Evolutionary conservation across 2,888 invertebrate species (phyloP), one percentile per base, ranked within the genome.

Genomic region (Lochmaea capreae): DNA sequence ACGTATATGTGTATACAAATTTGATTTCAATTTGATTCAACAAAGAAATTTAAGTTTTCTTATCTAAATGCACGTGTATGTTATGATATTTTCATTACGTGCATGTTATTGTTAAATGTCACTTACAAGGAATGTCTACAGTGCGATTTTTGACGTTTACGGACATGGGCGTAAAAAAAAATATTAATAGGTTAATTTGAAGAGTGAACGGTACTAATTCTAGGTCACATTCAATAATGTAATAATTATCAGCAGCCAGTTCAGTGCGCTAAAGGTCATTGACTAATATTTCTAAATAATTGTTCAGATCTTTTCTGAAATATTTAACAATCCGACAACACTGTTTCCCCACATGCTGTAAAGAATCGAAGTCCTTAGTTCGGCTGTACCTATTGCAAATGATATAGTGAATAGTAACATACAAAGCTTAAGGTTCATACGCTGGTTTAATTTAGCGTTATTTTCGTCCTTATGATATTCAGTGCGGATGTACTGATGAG

Each of bases 401-500:
- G 16, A 69, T 33, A 33, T 39, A 39, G 33, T 39, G 33, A 39
- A 39, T 69, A 62, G 52, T 69, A 46, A 18, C 33, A 39, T 26
- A 18, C 8, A 14, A 18, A 10, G 16, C 22, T 62, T 69, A 52
- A 59, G 68, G 68, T 62, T 49, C 33, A 69, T 49, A 61, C 12
- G 5, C 22, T n/a, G 33, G 16, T 5, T 33, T 52, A 16, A 16
- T 33, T 12, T 8, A 22, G 16, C n/a, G 49, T 63, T 43, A 76
- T 26, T 67, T 33, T 76, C 72, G 72, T 67, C 79, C 70, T 54
- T 77, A 80, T 63, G 10, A 66, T 49, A 61, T 66, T 68, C 22
- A 16, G 80, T 80, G 71, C 80, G 75, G 42, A 67, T 72, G 76
- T 73, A 78, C 80, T 70, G n/a, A 57, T 67, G 11, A 26, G 52